Percentiles rank a stretch among this genome's conserved stretches.
phyloP scores from a whole-genome alignment of 1,140 invertebrate species.

The Macrobrachium rosenbergii region DNA sequence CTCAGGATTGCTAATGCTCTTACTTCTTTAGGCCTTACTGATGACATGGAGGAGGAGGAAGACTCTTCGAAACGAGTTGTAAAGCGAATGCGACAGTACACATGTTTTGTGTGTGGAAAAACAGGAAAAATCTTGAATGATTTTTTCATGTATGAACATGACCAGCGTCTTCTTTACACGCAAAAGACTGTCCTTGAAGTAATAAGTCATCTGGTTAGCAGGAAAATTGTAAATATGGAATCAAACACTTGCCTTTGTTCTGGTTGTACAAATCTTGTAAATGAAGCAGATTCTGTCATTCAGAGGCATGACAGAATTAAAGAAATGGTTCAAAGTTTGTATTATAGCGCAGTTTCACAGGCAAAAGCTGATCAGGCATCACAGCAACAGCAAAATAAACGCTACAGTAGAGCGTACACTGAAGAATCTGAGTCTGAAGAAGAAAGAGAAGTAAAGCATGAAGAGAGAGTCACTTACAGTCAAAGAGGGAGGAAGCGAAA shows the following conservation, averaged over 20 bases:
- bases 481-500: slow-evolving; percentile 63
- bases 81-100: slow-evolving; percentile 55
- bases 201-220: slow-evolving; percentile 58
- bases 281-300: slow-evolving; percentile 64
- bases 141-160: slow-evolving; percentile 65
- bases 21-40: slow-evolving; percentile 42
- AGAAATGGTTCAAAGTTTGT: slow-evolving; percentile 52
- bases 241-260: slow-evolving; percentile 64
- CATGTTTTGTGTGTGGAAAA: slow-evolving; percentile 63
- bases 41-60: slow-evolving; percentile 60
- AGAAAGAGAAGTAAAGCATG: slow-evolving; percentile 54
- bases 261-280: slow-evolving; percentile 62
- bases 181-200: slow-evolving; percentile 65
- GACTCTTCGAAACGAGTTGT: slow-evolving; percentile 44
- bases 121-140: slow-evolving; percentile 59
- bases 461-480: slow-evolving; percentile 60
- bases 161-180: slow-evolving; percentile 65
- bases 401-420: slow-evolving; percentile 8
- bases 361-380: slow-evolving; percentile 54
- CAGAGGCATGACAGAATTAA: slow-evolving; percentile 64
- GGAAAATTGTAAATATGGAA: slow-evolving; percentile 61
- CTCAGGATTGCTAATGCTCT: neutral
- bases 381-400: slow-evolving; percentile 34
- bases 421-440: slow-evolving; percentile 61
- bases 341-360: slow-evolving; percentile 55